These are phyloP conservation scores for Scaptomyza tumidula DNA, from an alignment of 2,888 invertebrate species.

Conservation along the genomic window DNA sequence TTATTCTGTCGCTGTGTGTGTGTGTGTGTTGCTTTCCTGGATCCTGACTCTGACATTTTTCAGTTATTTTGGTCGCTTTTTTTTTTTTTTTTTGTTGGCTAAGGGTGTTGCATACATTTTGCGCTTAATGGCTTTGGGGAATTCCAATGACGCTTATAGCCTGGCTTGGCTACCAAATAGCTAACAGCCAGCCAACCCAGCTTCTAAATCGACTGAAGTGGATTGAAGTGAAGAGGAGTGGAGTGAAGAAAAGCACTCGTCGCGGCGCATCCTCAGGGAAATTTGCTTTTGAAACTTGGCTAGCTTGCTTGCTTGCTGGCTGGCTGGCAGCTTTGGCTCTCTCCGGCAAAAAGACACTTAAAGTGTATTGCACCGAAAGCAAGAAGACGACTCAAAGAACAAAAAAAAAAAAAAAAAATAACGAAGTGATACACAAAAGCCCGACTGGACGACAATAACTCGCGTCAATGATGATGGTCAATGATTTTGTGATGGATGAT, in stretches of 20 bases:
- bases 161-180: conserved; percentile 47
- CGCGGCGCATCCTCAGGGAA: conserved; percentile 68
- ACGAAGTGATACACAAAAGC: conserved; percentile 25
- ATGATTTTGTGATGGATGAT: conserved; percentile 62
- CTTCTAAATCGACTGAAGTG: too few relatives aligned
- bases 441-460: conserved; percentile 63
- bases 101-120: conserved; percentile 74
- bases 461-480: conserved; percentile 39
- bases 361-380: conserved; percentile 41
- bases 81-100: conserved; percentile 33
- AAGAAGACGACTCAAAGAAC: conserved; percentile 2
- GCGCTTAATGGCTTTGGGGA: conserved; percentile 78
- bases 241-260: not conserved
- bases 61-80: conserved; percentile 52
- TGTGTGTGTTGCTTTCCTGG: conserved; percentile 1
- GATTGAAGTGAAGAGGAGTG: conserved; percentile 3
- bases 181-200: conserved; percentile 7
- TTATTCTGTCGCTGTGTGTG: not conserved
- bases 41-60: conserved; percentile 68
- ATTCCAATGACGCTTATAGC: conserved; percentile 78
- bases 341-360: conserved; percentile 63
- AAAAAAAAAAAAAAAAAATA: not conserved
- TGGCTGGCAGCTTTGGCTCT: not conserved
- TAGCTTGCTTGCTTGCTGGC: not conserved
- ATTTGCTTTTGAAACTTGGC: conserved; percentile 72